Evolutionary conservation across 2,888 invertebrate species (phyloP), one percentile per base, ranked within the genome.

Genomic region (Chymomyza procnemis): DNA sequence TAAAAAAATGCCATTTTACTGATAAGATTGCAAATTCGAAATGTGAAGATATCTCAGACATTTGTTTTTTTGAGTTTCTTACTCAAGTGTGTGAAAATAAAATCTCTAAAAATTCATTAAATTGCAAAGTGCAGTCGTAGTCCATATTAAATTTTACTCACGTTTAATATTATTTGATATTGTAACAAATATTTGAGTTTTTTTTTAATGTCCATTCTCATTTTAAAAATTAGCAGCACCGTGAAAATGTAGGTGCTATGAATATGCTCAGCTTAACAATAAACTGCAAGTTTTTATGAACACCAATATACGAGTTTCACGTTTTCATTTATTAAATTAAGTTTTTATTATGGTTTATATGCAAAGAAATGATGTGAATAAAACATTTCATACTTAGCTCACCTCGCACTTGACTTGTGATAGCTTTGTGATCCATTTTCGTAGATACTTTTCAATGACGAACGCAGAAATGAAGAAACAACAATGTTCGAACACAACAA

Each of bases 331-430:
- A 14, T 41, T 41, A 12, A 41, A 12, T 12, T 9, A 3, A 26
- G 5, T 26, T 26, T 12, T 41, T 41, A 12, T 41, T 41, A 12
- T 41, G 3, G 1, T 41, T 9, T 41, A 41, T 41, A 41, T 41
- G 34, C 34, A 41, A 41, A 41, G 34, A 41, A 12, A 12, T 41
- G 12, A 3, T 3, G 12, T 12, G 12, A 41, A 41, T 12, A 41
- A 41, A 3, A 41, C 4, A 3, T 50, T 50, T 50, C 50, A 73
- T 80, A 84, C 85, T 83, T 85, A 75, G 82, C 89, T 89, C 88
- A 89, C 89, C 89, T 87, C 89, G 88, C 86, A 89, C 83, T 89
- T 89, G 79, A 80, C 88, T 89, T 76, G 88, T 80, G 83, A 89
- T 88, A 73, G 81, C 88, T 80, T 87, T 88, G 75, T 89, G 89